Percentiles rank a stretch among this genome's conserved stretches.
Conservation (phyloP, 2,888 invertebrate genomes). For the Xestia ashworthii region DNA sequence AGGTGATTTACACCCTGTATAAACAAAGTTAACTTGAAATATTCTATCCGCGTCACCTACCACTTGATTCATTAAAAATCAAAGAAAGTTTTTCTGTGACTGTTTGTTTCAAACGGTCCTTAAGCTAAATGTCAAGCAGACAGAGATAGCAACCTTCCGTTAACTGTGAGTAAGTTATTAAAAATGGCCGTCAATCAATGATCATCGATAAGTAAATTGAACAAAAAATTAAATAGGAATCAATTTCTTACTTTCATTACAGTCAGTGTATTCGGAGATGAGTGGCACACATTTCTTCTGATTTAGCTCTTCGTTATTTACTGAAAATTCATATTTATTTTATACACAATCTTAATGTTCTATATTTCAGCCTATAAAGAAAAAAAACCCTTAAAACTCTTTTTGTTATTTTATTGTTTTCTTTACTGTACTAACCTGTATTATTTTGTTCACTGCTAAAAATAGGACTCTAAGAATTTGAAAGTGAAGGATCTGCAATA, state of each 20-base stretch:
- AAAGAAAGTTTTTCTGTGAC: too few relatives aligned
- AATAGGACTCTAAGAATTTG: not conserved
- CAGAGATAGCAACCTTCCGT: too few relatives aligned
- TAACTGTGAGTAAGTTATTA: too few relatives aligned
- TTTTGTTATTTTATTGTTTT: not conserved
- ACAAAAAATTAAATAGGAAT: not conserved
- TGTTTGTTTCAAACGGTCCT: too few relatives aligned
- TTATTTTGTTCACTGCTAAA: not conserved
- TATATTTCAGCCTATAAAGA: not conserved
- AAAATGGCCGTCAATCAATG: too few relatives aligned
- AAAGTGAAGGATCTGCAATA: not conserved
- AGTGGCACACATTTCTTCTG: constrained; percentile 78
- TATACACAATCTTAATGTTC: not conserved
- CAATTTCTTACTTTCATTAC: constrained; percentile 78
- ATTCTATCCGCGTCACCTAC: too few relatives aligned
- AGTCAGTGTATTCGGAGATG: constrained; percentile 82
- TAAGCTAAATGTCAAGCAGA: too few relatives aligned
- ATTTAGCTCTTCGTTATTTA: constrained; percentile 43
- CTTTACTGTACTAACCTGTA: too few relatives aligned
- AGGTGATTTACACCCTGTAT: too few relatives aligned
- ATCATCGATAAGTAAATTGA: not conserved
- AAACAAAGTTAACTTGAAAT: too few relatives aligned
- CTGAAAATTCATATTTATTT: constrained; percentile 74
- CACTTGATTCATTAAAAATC: too few relatives aligned
- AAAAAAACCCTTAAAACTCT: not conserved